These are phyloP conservation scores for Synaphobranchus kaupii DNA, from an alignment of 2,797 vertebrate genomes.

Conservation along the genomic window DNA sequence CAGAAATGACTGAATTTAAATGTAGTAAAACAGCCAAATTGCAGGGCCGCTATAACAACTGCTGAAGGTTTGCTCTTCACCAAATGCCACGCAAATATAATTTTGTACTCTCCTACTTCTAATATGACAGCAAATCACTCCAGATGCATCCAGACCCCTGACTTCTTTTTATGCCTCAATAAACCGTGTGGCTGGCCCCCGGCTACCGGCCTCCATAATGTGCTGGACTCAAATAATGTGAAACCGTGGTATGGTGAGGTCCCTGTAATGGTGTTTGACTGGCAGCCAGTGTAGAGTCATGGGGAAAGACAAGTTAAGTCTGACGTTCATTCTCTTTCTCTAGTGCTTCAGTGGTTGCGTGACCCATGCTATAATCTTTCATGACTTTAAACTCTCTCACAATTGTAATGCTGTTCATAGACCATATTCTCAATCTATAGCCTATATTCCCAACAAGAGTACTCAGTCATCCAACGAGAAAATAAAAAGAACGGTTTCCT, in stretches of 20 bases:
- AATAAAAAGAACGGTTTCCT: not conserved
- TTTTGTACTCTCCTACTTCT: not conserved
- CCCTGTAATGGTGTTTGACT: not conserved
- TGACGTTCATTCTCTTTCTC: not conserved
- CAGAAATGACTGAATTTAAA: not conserved
- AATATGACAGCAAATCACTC: not conserved
- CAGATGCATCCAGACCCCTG: not conserved
- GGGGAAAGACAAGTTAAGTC: not conserved
- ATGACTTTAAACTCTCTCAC: not conserved
- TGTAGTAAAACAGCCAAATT: too few species aligned
- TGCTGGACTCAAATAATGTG: not conserved
- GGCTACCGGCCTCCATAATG: not conserved
- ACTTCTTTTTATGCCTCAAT: not conserved
- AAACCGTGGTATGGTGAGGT: not conserved
- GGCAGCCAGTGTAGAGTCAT: not conserved
- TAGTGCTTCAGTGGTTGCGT: not conserved
- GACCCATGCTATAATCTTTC: constrained; percentile 6
- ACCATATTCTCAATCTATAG: not conserved
- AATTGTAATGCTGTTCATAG: not conserved
- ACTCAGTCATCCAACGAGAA: not conserved
- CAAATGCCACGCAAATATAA: not conserved
- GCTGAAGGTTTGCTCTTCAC: not conserved
- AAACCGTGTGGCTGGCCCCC: not conserved
- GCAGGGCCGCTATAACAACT: not conserved
- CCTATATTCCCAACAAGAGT: not conserved